Base-by-base conservation (phyloP, 2,888 invertebrate species). In the Protonemura montana region DNA sequence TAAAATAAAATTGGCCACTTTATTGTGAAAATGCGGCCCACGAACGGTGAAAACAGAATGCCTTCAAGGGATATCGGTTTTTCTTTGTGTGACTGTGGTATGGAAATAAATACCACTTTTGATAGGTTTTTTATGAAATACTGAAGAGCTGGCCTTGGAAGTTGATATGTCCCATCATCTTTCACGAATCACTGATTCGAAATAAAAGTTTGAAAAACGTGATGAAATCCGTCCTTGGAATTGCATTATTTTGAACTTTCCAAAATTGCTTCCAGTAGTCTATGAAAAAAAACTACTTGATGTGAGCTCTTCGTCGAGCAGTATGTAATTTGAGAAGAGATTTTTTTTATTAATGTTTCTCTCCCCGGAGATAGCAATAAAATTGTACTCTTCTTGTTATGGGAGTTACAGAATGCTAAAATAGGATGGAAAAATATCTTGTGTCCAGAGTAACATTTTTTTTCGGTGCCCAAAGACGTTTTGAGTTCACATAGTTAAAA, bases 51-150 rank as follows among this genome's bases (percentile, higher is more conserved):
- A 59, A 10, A 21, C 1, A 21, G 59, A 59, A 59, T 59, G 59
- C 59, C 59, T 59, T 21, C 1, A 2, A 21, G 59, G 6, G 59
- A 21, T 59, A 21, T 21, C 59, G 59, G 13, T 10, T 10, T 21
- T 59, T 13, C 13, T 59, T 59, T 59, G 59, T 21, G 21, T 10
- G 13, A 59, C 16, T 59, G n/a, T 21, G 59, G 59, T 59, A 59
- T 59, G 59, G 59, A 59, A 59, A 59, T 59, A 59, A 59, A 59
- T 59, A 59, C 21, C 59, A 21, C 21, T 59, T 59, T 59, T 59
- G 59, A 59, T 59, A 59, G 59, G 59, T 59, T 59, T n/a, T 59
- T 59, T 59, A 59, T 59, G 59, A 59, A 59, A 59, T 59, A 59
- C 59, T 59, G 59, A 59, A 10, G 59, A 59, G 16, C 7, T 21